Base-by-base conservation (phyloP, 2,797 vertebrate genomes). In the Adrianichthys oophorus region DNA sequence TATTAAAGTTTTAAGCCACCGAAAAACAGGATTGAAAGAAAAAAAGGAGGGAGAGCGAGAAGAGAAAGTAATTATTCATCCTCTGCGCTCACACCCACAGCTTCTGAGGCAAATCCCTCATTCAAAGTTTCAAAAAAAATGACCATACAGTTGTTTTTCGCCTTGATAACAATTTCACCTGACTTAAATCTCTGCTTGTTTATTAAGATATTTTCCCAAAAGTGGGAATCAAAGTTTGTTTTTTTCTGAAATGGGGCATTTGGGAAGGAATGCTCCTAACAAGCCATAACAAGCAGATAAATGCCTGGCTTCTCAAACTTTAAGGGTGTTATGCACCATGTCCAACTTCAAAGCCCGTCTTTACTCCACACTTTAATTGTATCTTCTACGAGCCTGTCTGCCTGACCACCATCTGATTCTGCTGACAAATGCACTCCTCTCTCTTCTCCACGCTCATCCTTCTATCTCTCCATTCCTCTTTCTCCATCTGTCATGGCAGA, bases 281-380 rank as follows among this genome's bases (percentile, higher is more conserved):
- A 67, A 82, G 79, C 85, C 85, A 82, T 91, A 92, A 92, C 87
- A 76, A 66, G 78, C 44, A 29, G 85, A 75, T 76, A 40, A 92
- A 92, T 82, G 78, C 83, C 77, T 70, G 84, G n/a, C 52, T 89
- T 84, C 88, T 90, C 83, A 76, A 86, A 89, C 89, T 90, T 82
- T 72, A 83, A 91, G 89, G 81, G 90, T 89, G 87, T 89, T 92
- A 88, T 80, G 78, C 79, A 90, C 90, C 87, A 68, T 77, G 93
- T 91, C 81, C 65, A 74, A 92, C 94, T 94, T 94, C 95, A 95
- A 96, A 96, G 94, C 83, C 70, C 66, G 67, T 90, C 90, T 93
- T 92, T 90, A 94, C 86, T 80, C 91, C 85, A 91, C 92, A 89
- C 92, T 95, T 92, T 92, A 92, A 93, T 94, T 92, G 84, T 90